A percentile compares a stretch with the other conserved stretches of the same genome.
Evolutionary conservation across 2,888 invertebrate genomes (phyloP).

Genomic region (Latheticus oryzae): DNA sequence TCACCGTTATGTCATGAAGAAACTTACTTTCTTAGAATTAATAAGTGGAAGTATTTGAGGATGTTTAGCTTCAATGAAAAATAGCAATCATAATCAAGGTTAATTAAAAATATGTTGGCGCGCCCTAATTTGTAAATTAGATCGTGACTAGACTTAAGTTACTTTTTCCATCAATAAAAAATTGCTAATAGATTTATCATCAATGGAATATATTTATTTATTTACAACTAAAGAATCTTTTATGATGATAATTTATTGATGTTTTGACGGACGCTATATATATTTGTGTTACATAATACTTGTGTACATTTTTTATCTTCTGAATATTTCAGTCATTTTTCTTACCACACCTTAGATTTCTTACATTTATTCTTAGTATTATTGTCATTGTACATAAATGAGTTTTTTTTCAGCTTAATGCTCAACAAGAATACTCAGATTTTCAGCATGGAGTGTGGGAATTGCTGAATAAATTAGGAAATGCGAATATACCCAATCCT

Average conservation of each 20-base stretch:
- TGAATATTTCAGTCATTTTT: neutral
- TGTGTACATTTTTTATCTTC: too few species aligned
- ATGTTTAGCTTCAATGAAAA: too few species aligned
- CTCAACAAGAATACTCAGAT: conserved; percentile 83
- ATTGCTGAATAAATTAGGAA: conserved; percentile 77
- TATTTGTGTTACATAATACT: too few species aligned
- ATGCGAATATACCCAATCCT: conserved; percentile 76
- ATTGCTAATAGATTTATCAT: conserved; percentile 1
- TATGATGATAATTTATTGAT: too few species aligned
- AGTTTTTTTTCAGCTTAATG: conserved; percentile 74
- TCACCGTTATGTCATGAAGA: conserved; percentile 9
- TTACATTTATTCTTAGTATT: neutral
- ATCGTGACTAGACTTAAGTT: conserved; percentile 15
- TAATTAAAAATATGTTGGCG: conserved; percentile 5
- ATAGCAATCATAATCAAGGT: too few species aligned
- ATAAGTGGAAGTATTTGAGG: conserved; percentile 2
- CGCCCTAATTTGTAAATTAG: conserved; percentile 29
- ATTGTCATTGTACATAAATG: neutral
- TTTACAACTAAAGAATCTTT: too few species aligned
- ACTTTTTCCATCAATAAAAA: neutral
- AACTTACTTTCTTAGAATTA: conserved; percentile 1
- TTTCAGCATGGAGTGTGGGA: conserved; percentile 86
- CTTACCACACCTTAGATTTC: conserved; percentile 8
- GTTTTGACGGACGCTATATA: too few species aligned
- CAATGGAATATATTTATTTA: too few species aligned